Evolutionary conservation across 2,113 vertebrate species (phyloP).

Genomic region (Cairina moschata): DNA sequence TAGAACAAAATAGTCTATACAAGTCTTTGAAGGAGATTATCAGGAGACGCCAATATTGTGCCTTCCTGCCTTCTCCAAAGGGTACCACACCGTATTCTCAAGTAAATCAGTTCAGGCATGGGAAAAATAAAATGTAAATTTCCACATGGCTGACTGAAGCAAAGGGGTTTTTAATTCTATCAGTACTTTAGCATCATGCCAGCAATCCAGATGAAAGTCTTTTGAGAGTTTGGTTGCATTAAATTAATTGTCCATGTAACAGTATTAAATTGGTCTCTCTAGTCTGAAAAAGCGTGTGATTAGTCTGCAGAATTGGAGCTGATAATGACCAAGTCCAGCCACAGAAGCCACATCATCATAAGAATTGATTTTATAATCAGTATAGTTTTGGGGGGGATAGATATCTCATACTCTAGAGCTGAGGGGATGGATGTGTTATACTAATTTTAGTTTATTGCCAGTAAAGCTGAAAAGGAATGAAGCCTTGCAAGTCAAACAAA

Average conservation of each 20-base stretch:
- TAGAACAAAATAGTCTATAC: neutral
- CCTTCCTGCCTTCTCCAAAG: conserved; percentile 3
- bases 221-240: conserved; percentile 28
- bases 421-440: neutral
- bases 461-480: neutral
- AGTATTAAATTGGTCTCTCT: conserved; percentile 40
- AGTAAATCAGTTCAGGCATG: neutral
- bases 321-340: neutral
- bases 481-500: neutral
- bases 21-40: neutral
- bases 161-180: conserved; percentile 29
- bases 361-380: conserved; percentile 54
- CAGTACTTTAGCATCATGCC: neutral
- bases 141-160: neutral
- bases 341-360: neutral
- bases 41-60: neutral
- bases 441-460: neutral
- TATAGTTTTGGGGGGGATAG: neutral
- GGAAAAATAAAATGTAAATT: conserved; percentile 31
- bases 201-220: conserved; percentile 37
- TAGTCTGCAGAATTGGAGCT: conserved; percentile 10
- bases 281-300: neutral
- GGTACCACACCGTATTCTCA: neutral
- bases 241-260: conserved; percentile 54
- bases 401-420: neutral